Evolutionary conservation across 1,140 invertebrate species (phyloP).

Genomic region (Harpegnathos saltator): DNA sequence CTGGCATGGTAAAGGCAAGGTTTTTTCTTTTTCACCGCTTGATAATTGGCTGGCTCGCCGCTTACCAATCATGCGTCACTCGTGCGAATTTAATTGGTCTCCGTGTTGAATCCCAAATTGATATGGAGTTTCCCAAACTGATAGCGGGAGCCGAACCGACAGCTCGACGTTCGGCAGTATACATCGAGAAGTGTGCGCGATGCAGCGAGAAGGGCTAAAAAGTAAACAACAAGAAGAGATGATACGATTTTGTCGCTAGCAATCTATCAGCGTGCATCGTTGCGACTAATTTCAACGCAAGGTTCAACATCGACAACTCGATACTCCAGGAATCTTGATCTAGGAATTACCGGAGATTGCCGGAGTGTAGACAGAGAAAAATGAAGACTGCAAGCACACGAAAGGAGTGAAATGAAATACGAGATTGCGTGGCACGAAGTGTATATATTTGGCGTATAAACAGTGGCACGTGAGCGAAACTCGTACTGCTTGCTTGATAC

Average conservation of each 20-base stretch:
- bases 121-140: conserved; percentile 7
- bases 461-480: background rate
- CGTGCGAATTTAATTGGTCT: conserved; percentile 12
- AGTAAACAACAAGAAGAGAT: background rate
- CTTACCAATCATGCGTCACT: conserved; percentile 18
- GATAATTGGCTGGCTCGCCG: conserved; percentile 4
- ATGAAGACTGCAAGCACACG: background rate
- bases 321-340: too few species aligned
- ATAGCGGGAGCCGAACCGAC: background rate
- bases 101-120: conserved; percentile 19
- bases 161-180: background rate
- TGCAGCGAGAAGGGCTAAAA: background rate
- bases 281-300: background rate
- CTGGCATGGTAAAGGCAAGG: background rate
- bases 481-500: background rate
- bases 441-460: background rate
- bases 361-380: background rate
- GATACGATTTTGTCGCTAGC: too few species aligned
- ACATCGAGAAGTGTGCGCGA: background rate
- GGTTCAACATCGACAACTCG: background rate
- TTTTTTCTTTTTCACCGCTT: conserved; percentile 8
- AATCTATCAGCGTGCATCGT: too few species aligned
- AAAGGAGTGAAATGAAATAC: background rate
- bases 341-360: too few species aligned
- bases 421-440: background rate